Percentiles rank a stretch among this genome's conserved stretches.
Evolutionary conservation across 2,797 vertebrate species (phyloP).

Genomic region (Bradypodion pumilum): DNA sequence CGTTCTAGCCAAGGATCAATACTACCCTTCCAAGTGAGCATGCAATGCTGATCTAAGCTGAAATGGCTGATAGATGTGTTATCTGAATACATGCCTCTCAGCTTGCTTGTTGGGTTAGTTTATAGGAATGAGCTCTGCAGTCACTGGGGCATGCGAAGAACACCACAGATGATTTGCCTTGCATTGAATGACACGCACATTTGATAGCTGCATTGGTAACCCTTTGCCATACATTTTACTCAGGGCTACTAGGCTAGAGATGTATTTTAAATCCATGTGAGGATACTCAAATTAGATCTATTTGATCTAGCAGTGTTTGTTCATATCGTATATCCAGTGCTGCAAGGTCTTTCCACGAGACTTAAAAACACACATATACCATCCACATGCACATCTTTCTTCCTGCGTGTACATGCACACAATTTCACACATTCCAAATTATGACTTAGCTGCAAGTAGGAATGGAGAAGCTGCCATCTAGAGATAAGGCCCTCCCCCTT

Average conservation of each 20-base stretch:
- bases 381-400: no score
- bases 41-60: no score
- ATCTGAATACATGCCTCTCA: neutral
- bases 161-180: neutral
- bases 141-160: neutral
- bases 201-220: neutral
- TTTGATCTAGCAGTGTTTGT: neutral
- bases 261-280: neutral
- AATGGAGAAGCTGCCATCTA: no score
- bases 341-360: no score
- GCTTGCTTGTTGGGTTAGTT: neutral
- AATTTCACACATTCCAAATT: no score
- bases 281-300: neutral
- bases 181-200: neutral
- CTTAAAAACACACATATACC: no score
- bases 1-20: neutral
- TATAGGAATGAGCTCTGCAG: neutral
- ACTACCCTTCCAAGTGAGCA: neutral
- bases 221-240: neutral
- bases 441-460: no score
- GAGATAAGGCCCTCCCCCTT: no score
- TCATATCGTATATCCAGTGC: neutral
- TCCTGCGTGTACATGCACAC: no score
- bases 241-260: constrained; percentile 10
- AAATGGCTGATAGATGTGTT: neutral